phyloP scores from a whole-genome alignment of 2,113 vertebrate genomes.

The Seriola quinqueradiata region DNA sequence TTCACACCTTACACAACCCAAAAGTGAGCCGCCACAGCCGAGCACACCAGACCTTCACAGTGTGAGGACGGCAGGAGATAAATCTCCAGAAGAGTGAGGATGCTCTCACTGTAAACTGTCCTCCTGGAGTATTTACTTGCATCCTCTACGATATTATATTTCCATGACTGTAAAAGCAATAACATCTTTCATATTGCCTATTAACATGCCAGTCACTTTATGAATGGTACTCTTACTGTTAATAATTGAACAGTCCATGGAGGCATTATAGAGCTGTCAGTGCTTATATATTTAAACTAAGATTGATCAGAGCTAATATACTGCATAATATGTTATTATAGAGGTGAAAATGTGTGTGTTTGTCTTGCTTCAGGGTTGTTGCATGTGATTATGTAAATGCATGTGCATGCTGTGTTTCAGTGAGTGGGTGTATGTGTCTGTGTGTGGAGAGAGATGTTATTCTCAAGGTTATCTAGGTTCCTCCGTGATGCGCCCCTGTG shows the following conservation, averaged over 20 bases:
- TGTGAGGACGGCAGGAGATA: not conserved
- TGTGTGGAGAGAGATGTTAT: constrained; percentile 21
- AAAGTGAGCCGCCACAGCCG: not conserved
- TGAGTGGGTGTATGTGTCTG: constrained; percentile 17
- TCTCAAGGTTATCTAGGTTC: constrained; percentile 76
- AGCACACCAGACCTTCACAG: constrained; percentile 17
- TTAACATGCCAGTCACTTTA: constrained; percentile 7
- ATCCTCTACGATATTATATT: not conserved
- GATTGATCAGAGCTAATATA: not conserved
- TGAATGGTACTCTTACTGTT: constrained; percentile 3
- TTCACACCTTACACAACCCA: constrained; percentile 58
- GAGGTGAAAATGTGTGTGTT: not conserved
- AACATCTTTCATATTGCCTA: not conserved
- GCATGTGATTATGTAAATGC: constrained; percentile 4
- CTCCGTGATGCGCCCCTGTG: constrained; percentile 39
- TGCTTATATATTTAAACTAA: not conserved
- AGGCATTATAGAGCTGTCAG: not conserved
- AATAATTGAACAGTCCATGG: constrained; percentile 14
- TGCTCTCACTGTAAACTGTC: not conserved
- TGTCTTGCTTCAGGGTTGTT: not conserved
- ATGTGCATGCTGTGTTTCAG: not conserved
- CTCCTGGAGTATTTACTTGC: not conserved
- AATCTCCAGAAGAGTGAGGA: not conserved
- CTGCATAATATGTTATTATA: not conserved
- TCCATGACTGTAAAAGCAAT: constrained; percentile 6